These are phyloP conservation scores for Microcebus griseorufus DNA, from an alignment of 2,113 vertebrate species.

Conservation along the genomic window DNA sequence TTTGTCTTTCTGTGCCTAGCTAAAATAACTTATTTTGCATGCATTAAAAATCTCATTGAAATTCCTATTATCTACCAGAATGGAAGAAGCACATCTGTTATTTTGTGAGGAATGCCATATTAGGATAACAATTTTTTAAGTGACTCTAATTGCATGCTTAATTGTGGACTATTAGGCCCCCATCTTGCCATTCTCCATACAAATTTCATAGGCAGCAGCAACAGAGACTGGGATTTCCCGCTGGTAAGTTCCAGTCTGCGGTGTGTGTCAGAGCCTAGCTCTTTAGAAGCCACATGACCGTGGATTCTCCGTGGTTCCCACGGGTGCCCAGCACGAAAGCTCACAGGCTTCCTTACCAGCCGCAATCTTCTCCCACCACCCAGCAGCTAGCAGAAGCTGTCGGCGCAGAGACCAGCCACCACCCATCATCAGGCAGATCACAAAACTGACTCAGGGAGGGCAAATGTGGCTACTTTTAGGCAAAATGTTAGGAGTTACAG, in stretches of 20 bases:
- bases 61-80: constrained; percentile 15
- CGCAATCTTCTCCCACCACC: fast-evolving
- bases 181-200: background rate
- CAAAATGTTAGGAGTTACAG: background rate
- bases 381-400: background rate
- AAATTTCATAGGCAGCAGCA: background rate
- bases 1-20: background rate
- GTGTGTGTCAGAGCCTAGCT: background rate
- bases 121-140: background rate
- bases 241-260: background rate
- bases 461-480: background rate
- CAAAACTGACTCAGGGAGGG: background rate
- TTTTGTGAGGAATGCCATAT: background rate
- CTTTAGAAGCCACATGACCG: background rate
- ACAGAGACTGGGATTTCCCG: background rate
- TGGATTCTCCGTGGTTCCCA: background rate
- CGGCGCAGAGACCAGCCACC: background rate
- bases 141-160: background rate
- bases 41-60: background rate
- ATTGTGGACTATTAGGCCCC: background rate
- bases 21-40: background rate
- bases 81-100: background rate
- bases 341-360: background rate
- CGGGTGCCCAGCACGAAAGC: background rate
- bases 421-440: background rate